A percentile compares a stretch with the other conserved stretches of the same genome.
Conservation (phyloP, 2,888 invertebrate genomes). For the Drosophila peninsularis region DNA sequence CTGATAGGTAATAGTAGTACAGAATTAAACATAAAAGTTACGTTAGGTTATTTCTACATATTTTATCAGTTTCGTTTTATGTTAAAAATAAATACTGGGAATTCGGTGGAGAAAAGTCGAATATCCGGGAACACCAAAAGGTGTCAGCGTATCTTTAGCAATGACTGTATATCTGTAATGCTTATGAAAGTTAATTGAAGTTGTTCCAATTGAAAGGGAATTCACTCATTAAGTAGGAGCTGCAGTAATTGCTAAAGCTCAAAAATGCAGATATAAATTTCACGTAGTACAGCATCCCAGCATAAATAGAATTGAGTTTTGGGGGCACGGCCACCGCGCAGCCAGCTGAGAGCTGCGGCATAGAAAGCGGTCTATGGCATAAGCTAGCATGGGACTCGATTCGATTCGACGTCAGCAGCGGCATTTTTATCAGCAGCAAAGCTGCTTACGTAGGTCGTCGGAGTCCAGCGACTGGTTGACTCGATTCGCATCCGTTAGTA, state of each 20-base stretch:
- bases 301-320: conserved; percentile 32
- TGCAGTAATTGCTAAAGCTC: not conserved
- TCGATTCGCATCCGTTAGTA: conserved; percentile 60
- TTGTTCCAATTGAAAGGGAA: not conserved
- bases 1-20: not conserved
- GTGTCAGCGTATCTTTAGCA: no score
- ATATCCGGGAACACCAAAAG: no score
- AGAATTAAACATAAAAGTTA: not conserved
- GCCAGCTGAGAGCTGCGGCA: conserved; percentile 23
- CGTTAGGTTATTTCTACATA: no score
- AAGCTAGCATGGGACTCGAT: not conserved
- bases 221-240: not conserved
- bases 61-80: no score
- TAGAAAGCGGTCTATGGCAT: not conserved
- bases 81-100: no score
- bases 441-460: conserved; percentile 15
- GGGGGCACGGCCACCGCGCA: conserved; percentile 61
- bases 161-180: no score
- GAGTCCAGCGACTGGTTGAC: conserved; percentile 49
- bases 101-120: no score
- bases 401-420: conserved; percentile 29
- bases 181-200: not conserved
- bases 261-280: not conserved
- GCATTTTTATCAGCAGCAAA: conserved; percentile 29
- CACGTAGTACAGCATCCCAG: conserved; percentile 14